A percentile compares a stretch with the other conserved stretches of the same genome.
Conservation (phyloP, 2,113 vertebrate species). For the Serilophus lunatus region DNA sequence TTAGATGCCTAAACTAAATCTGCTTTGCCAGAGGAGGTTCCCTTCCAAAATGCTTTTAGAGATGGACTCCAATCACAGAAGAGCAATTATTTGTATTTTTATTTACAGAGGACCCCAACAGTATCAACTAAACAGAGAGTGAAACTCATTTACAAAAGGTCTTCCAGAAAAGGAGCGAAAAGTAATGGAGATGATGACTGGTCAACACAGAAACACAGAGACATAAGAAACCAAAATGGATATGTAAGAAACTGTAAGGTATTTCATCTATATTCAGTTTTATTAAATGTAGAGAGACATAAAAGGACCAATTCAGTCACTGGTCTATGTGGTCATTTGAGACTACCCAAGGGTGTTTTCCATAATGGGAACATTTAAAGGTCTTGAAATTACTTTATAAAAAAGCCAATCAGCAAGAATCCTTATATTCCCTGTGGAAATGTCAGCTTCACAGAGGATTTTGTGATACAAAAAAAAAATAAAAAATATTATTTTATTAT, state of each 20-base stretch:
- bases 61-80: rapidly evolving
- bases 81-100: background rate
- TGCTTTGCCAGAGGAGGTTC: background rate
- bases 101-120: background rate
- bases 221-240: background rate
- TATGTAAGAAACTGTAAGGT: background rate
- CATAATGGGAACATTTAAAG: background rate
- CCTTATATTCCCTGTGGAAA: background rate
- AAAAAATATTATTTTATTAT: background rate
- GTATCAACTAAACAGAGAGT: background rate
- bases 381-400: background rate
- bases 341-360: background rate
- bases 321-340: background rate
- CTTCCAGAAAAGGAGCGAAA: background rate
- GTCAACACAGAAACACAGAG: background rate
- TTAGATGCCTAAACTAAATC: background rate
- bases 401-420: background rate
- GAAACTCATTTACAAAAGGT: background rate
- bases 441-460: background rate
- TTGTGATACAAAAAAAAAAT: background rate
- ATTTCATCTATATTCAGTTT: background rate
- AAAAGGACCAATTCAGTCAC: background rate
- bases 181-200: background rate
- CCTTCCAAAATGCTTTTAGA: background rate
- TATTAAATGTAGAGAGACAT: background rate